phyloP scores from a whole-genome alignment of 2,888 invertebrate species.

The Harpalus rufipes region DNA sequence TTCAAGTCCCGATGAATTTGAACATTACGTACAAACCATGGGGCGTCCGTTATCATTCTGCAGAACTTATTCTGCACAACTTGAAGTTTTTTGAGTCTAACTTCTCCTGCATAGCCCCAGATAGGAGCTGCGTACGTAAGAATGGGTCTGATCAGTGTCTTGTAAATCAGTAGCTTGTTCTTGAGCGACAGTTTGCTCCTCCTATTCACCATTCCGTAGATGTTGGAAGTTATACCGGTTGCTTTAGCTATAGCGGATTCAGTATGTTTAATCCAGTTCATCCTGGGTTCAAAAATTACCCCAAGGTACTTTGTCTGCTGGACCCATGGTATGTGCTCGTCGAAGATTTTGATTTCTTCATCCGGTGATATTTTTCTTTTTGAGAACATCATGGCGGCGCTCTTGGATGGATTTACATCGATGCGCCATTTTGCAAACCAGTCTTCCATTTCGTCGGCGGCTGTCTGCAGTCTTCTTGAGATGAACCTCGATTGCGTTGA shows the following conservation, averaged over 20 bases:
- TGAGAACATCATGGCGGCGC: slow-evolving; percentile 1
- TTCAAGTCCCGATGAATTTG: no score
- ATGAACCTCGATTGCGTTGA: not conserved
- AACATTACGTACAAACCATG: no score
- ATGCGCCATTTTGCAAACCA: not conserved
- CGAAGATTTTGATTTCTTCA: not conserved
- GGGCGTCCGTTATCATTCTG: no score
- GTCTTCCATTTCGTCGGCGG: not conserved
- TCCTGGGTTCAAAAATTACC: not conserved
- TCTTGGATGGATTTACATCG: not conserved
- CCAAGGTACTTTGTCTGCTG: no score
- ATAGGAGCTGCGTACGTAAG: no score
- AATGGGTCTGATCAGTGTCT: no score
- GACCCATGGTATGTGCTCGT: not conserved
- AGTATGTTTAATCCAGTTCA: not conserved
- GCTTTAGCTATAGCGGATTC: not conserved
- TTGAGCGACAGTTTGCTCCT: no score
- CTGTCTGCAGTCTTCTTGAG: not conserved
- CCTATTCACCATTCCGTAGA: not conserved
- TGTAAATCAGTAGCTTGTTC: no score
- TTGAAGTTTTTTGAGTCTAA: no score
- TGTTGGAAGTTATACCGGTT: not conserved
- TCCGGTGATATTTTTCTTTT: not conserved
- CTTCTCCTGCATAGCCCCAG: no score
- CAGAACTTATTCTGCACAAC: no score